Evolutionary conservation across 2,888 invertebrate species (phyloP), one percentile per base, ranked within the genome.

Genomic region (Imbricaverruca yamaguchii): DNA sequence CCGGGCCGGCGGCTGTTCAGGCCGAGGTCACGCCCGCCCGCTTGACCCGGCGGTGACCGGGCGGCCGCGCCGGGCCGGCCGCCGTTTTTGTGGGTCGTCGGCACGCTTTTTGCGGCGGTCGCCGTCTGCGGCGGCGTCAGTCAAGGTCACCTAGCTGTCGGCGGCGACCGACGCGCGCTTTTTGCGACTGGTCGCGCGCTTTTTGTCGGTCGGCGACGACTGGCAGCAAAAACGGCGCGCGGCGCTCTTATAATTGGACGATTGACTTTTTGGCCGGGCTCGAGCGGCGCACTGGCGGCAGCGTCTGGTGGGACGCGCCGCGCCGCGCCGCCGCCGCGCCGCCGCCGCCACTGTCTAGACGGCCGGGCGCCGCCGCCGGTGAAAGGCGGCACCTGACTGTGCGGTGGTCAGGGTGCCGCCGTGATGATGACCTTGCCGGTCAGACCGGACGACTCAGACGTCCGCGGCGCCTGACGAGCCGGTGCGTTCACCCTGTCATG

Each of bases 211-310:
- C 74, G 74, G 18, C 74, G 53, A 25, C 67, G 25, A 13, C 74
- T 0, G 18, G 13, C 39, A 18, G 74, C 53, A 74, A 74, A 74
- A 74, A 74, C 74, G 74, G 59, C 11, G 59, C 59, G 53, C 39
- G 39, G 18, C 15, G 74, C 15, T 13, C 53, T 53, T 74, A 74
- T 74, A 74, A 74, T 74, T 74, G 74, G 74, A 53, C 74, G 74
- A 74, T 74, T 74, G 74, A 18, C 74, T 74, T 53, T 74, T 74
- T 74, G 74, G 74, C 74, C 12, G 11, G 74, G 53, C 74, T 74
- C 53, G 74, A 53, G 53, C 39, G 74, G 3, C 13, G 13, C 9
- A 53, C 74, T 53, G 12, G 53, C 8, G 39, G 74, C 74, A 18
- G 15, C 69, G 39, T 8, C 13, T 39, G 39, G 39, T 39, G 2